A percentile compares a stretch with the other conserved stretches of the same genome.
Evolutionary conservation across 30 jellyfish, hydroid and myxozoan genomes (phyloP).

Genomic region (Aurelia aurita complex sp. Pacific): DNA sequence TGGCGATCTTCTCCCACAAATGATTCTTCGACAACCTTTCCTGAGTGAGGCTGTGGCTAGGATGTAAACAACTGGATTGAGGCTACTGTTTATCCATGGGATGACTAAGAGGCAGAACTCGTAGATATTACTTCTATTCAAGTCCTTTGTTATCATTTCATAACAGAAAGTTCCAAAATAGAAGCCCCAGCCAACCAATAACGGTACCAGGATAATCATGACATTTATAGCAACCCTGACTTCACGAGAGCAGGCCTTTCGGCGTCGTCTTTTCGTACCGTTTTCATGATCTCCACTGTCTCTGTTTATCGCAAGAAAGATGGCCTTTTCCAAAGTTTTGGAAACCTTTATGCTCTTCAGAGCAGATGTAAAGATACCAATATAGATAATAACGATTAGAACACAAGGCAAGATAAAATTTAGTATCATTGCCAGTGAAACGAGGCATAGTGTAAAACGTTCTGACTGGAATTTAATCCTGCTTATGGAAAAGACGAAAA

Average conservation of each 20-base stretch:
- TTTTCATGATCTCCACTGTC: background rate
- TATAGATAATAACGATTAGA: constrained; percentile 51
- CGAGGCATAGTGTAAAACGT: constrained; percentile 26
- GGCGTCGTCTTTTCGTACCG: constrained; percentile 16
- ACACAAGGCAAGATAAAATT: constrained; percentile 68
- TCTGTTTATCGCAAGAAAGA: constrained; percentile 23
- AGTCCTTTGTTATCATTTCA: constrained; percentile 53
- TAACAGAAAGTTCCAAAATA: constrained; percentile 80
- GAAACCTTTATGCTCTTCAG: constrained; percentile 55
- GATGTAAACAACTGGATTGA: constrained; percentile 80
- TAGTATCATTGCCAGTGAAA: constrained; percentile 59
- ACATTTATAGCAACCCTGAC: constrained; percentile 61
- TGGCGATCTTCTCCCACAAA: constrained; percentile 36
- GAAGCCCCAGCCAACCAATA: constrained; percentile 87
- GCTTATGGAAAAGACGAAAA: constrained; percentile 55
- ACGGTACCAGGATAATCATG: constrained; percentile 73
- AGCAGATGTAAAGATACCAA: constrained; percentile 53
- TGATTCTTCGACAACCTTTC: constrained; percentile 56
- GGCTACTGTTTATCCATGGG: constrained; percentile 87
- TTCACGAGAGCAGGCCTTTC: constrained; percentile 37
- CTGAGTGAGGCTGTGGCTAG: constrained; percentile 66
- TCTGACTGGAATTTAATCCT: constrained; percentile 42
- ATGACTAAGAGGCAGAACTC: constrained; percentile 63
- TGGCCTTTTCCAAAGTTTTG: constrained; percentile 63
- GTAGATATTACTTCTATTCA: constrained; percentile 43